phyloP scores from a whole-genome alignment of 2,888 invertebrate species.

The Microctonus aethiopoides region DNA sequence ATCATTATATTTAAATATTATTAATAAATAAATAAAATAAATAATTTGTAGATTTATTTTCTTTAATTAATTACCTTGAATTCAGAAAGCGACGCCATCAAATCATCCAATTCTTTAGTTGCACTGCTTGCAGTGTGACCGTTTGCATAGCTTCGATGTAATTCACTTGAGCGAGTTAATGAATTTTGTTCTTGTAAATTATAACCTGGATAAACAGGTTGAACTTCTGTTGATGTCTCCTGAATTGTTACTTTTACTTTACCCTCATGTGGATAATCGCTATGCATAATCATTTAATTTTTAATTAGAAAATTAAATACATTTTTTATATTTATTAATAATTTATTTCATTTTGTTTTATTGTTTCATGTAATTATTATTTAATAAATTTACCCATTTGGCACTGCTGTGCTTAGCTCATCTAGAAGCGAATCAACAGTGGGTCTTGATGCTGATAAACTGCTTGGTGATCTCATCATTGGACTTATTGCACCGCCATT shows the following conservation, averaged over 20 bases:
- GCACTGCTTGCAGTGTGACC: slow-evolving; percentile 81
- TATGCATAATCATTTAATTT: slow-evolving; percentile 31
- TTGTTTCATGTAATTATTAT: background rate
- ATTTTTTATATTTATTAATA: background rate
- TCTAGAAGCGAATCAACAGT: slow-evolving; percentile 91
- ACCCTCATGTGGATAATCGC: slow-evolving; percentile 62
- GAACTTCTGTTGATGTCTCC: slow-evolving; percentile 66
- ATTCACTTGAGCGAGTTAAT: slow-evolving; percentile 49
- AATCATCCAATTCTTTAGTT: slow-evolving; percentile 92
- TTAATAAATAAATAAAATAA: background rate
- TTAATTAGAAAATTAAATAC: background rate
- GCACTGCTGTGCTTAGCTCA: slow-evolving; percentile 82
- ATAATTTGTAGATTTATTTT: background rate
- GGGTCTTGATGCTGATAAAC: slow-evolving; percentile 71
- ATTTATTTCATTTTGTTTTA: background rate
- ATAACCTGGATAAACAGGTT: slow-evolving; percentile 59
- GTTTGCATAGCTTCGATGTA: slow-evolving; percentile 54
- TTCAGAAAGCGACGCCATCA: slow-evolving; percentile 95
- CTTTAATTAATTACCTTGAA: slow-evolving; percentile 80
- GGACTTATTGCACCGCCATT: slow-evolving; percentile 58
- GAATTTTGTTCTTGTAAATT: slow-evolving; percentile 53
- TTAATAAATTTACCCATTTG: slow-evolving; percentile 75
- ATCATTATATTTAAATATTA: background rate
- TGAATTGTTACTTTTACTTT: slow-evolving; percentile 67
- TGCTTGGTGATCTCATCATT: slow-evolving; percentile 61